Conservation (phyloP, 2,113 vertebrate species). For the Boleophthalmus pectinirostris region DNA sequence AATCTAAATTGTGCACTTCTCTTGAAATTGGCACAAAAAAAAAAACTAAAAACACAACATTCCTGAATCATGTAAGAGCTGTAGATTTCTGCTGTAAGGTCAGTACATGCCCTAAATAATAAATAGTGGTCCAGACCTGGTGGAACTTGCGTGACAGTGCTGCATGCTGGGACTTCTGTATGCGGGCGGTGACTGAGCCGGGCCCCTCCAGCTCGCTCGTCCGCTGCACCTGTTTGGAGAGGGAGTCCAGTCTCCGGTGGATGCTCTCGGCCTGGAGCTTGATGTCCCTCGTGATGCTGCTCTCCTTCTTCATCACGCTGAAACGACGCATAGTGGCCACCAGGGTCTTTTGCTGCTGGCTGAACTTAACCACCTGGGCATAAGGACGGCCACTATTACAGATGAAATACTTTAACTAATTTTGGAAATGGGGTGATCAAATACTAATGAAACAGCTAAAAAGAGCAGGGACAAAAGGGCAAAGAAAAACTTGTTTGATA, state of each 20-base stretch:
- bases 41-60: background rate
- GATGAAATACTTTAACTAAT: background rate
- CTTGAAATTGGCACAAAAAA: background rate
- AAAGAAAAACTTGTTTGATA: too few relatives aligned
- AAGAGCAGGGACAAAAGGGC: background rate
- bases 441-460: background rate
- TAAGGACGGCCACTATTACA: background rate
- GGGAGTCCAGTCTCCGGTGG: conserved; percentile 78
- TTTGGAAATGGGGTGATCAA: background rate
- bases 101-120: background rate
- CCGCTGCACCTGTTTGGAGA: conserved; percentile 80
- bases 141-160: conserved; percentile 82
- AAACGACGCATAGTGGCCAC: conserved; percentile 90
- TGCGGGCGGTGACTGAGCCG: conserved; percentile 77
- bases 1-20: too few relatives aligned
- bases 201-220: conserved; percentile 79
- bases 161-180: conserved; percentile 82
- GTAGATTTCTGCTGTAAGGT: background rate
- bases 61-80: too few relatives aligned
- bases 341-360: conserved; percentile 86
- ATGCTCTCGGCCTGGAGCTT: conserved; percentile 87
- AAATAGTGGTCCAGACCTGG: conserved; percentile 41
- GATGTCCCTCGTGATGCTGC: conserved; percentile 83
- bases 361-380: conserved; percentile 76
- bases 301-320: conserved; percentile 93